A percentile compares a stretch with the other conserved stretches of the same genome.
Conservation (phyloP, 2,888 invertebrate genomes). For the Drosophila maculinotata region DNA sequence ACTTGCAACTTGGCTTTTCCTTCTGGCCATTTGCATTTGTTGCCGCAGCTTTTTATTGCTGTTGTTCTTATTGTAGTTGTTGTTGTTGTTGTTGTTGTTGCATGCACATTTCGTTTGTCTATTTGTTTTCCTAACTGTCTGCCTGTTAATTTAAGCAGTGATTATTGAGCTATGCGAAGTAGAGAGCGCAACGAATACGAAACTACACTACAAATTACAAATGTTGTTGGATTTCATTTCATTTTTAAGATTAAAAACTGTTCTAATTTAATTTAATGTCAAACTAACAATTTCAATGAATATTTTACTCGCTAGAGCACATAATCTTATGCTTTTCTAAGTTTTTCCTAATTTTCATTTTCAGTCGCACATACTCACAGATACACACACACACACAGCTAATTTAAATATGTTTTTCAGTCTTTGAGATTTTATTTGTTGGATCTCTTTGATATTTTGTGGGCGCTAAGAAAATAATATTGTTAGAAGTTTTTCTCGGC, state of each 20-base stretch:
- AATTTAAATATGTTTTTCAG: constrained; percentile 16
- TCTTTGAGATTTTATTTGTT: constrained; percentile 20
- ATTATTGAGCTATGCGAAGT: constrained; percentile 19
- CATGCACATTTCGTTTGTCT: constrained; percentile 28
- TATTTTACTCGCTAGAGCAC: too few species aligned
- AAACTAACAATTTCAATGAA: too few species aligned
- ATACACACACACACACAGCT: constrained; percentile 3
- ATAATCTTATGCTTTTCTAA: too few species aligned
- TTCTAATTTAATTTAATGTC: too few species aligned
- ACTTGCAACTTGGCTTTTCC: constrained; percentile 13
- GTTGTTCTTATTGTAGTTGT: constrained; percentile 15
- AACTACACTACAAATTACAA: background rate
- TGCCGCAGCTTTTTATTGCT: constrained; percentile 29
- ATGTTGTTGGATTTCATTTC: too few species aligned
- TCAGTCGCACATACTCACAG: too few species aligned
- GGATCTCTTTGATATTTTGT: constrained; percentile 11
- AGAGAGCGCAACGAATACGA: constrained; percentile 3
- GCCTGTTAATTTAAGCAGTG: constrained; percentile 1
- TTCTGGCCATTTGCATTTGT: constrained; percentile 36
- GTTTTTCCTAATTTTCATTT: too few species aligned
- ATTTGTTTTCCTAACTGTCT: constrained; percentile 18
- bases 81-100: constrained; percentile 26
- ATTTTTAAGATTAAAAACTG: too few species aligned
- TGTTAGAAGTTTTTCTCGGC: constrained; percentile 14
- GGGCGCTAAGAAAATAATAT: background rate